Conservation (phyloP, 2,797 vertebrate genomes). For the Peromyscus nudipes region DNA sequence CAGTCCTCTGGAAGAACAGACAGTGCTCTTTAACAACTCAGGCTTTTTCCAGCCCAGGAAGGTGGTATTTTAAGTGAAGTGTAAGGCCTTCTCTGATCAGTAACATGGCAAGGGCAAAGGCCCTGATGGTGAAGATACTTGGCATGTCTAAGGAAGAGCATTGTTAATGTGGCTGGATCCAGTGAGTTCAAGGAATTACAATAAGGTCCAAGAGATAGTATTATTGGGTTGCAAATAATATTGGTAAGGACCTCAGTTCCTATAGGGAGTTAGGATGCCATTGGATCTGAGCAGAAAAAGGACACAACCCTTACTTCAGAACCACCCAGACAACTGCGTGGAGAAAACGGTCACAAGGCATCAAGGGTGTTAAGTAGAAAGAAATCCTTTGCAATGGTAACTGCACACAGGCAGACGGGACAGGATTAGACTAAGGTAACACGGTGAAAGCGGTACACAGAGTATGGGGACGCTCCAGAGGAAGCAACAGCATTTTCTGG, state of each 20-base stretch:
- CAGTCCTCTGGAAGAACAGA: background rate
- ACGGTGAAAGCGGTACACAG: background rate
- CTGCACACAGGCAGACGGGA: background rate
- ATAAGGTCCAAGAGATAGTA: background rate
- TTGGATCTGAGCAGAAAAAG: background rate
- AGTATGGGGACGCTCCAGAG: background rate
- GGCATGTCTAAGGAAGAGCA: background rate
- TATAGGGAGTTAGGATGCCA: background rate
- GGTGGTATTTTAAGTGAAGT: background rate
- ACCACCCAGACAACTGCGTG: background rate
- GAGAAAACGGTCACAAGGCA: background rate
- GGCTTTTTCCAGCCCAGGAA: background rate
- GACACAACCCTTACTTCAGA: background rate
- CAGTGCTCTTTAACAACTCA: background rate
- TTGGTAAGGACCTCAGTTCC: background rate
- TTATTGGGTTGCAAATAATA: background rate
- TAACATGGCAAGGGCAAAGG: background rate
- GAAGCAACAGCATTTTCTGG: conserved; percentile 1
- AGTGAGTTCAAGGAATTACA: background rate
- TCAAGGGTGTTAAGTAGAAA: background rate
- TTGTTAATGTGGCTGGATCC: background rate
- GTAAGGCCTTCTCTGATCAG: background rate
- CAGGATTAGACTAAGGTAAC: background rate
- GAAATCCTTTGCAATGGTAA: background rate
- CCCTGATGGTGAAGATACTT: background rate